Conservation (phyloP, 2,113 vertebrate species). For the Oreochromis aureus region DNA sequence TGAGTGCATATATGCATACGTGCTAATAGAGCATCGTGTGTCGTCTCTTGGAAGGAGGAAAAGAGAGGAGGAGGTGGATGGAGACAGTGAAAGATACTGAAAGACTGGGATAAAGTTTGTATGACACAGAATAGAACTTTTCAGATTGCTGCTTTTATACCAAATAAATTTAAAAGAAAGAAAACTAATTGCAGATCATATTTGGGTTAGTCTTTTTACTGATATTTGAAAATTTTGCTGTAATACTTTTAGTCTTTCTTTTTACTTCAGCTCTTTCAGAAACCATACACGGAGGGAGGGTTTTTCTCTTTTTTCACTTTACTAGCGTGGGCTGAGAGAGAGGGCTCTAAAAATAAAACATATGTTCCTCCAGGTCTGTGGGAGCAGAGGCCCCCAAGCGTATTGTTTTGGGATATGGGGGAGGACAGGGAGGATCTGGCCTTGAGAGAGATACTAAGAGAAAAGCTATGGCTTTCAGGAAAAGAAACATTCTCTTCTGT, state of each 20-base stretch:
- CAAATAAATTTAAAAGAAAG: background rate
- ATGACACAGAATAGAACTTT: background rate
- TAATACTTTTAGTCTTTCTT: constrained; percentile 1
- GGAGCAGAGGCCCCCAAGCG: constrained; percentile 51
- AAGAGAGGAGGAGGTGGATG: background rate
- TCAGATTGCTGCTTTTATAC: background rate
- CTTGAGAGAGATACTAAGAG: constrained; percentile 31
- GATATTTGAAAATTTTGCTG: background rate
- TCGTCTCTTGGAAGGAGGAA: constrained; percentile 44
- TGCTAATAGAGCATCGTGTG: constrained; percentile 50
- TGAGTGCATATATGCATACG: constrained; percentile 1
- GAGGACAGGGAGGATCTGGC: constrained; percentile 57
- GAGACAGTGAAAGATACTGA: background rate
- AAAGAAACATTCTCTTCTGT: background rate
- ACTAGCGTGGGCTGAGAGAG: constrained; percentile 46
- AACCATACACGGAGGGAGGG: constrained; percentile 42
- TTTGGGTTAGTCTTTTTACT: background rate
- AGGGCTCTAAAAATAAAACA: constrained; percentile 76
- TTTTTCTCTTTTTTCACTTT: constrained; percentile 40
- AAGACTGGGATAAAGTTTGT: background rate
- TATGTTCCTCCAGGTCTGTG: constrained; percentile 69
- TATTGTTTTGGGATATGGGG: constrained; percentile 72
- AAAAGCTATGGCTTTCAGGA: constrained; percentile 13
- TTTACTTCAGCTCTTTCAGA: constrained; percentile 23
- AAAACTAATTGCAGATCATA: background rate